Percentiles rank a stretch among this genome's conserved stretches.
These are phyloP conservation scores for Dysmachus trigonus DNA, from an alignment of 2,888 invertebrate genomes.

Conservation along the genomic window DNA sequence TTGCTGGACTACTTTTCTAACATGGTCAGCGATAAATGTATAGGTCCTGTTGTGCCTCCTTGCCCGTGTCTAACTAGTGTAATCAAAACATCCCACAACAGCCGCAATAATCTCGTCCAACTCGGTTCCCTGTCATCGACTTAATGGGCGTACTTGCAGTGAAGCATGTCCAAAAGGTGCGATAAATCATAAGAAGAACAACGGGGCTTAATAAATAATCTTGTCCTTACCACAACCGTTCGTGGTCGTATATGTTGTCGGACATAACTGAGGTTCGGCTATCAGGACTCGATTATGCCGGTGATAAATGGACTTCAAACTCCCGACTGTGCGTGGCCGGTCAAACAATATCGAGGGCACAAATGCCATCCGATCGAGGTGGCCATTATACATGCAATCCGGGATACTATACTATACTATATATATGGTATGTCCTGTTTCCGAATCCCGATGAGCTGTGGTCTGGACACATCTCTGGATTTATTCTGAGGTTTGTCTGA, in stretches of 20 bases:
- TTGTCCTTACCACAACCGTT: conserved; percentile 40
- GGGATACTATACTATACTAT: no score
- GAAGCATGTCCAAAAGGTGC: conserved; percentile 43
- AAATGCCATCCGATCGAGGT: neutral
- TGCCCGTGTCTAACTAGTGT: conserved; percentile 16
- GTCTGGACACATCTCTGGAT: neutral
- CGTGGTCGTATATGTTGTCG: conserved; percentile 30
- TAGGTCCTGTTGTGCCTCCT: neutral
- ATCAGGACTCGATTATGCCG: conserved; percentile 41
- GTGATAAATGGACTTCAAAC: conserved; percentile 41
- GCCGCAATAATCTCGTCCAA: conserved; percentile 40
- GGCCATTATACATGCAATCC: conserved; percentile 16
- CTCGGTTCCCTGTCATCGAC: conserved; percentile 29
- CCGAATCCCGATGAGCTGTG: neutral
- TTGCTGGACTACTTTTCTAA: neutral
- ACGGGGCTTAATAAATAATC: conserved; percentile 41
- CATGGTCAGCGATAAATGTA: neutral
- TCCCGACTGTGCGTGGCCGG: conserved; percentile 7
- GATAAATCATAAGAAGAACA: conserved; percentile 41
- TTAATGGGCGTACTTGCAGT: conserved; percentile 30
- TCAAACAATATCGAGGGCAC: conserved; percentile 20
- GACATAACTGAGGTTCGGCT: conserved; percentile 37
- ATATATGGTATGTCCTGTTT: neutral
- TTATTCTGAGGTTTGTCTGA: neutral
- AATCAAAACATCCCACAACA: conserved; percentile 42